These are phyloP conservation scores for Rhamphomyia laevipes DNA, from an alignment of 2,888 invertebrate species.

Conservation along the genomic window DNA sequence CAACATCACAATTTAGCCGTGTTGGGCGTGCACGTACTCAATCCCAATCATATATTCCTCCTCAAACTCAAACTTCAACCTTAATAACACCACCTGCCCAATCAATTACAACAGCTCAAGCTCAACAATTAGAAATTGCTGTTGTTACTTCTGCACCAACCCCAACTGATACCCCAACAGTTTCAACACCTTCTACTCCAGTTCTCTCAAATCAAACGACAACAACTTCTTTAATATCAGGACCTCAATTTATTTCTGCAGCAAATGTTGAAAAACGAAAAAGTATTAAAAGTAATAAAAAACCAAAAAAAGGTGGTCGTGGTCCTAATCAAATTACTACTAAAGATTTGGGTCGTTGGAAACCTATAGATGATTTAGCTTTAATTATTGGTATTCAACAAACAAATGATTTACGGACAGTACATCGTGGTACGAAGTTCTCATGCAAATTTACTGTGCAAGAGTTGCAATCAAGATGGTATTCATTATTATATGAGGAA, in stretches of 20 bases:
- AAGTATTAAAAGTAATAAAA: constrained; percentile 8
- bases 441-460: constrained; percentile 88
- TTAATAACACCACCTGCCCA: constrained; percentile 9
- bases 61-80: constrained; percentile 13
- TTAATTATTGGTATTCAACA: constrained; percentile 89
- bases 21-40: constrained; percentile 39
- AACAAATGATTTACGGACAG: constrained; percentile 66
- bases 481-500: constrained; percentile 89
- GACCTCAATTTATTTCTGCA: background rate
- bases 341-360: constrained; percentile 88
- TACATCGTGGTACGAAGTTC: constrained; percentile 89
- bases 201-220: constrained; percentile 1
- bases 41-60: constrained; percentile 37
- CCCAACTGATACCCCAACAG: constrained; percentile 3
- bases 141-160: constrained; percentile 4
- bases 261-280: constrained; percentile 14
- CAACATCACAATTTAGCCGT: constrained; percentile 45
- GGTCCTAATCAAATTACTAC: constrained; percentile 45
- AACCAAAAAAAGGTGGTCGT: constrained; percentile 26
- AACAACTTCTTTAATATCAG: background rate
- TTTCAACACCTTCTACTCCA: constrained; percentile 11
- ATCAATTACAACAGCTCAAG: constrained; percentile 4
- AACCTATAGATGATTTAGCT: constrained; percentile 91
- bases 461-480: constrained; percentile 94
- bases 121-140: constrained; percentile 3